These are phyloP conservation scores for Micromussa lordhowensis DNA, from an alignment of 92 coral and sea anemone species.

Conservation along the genomic window DNA sequence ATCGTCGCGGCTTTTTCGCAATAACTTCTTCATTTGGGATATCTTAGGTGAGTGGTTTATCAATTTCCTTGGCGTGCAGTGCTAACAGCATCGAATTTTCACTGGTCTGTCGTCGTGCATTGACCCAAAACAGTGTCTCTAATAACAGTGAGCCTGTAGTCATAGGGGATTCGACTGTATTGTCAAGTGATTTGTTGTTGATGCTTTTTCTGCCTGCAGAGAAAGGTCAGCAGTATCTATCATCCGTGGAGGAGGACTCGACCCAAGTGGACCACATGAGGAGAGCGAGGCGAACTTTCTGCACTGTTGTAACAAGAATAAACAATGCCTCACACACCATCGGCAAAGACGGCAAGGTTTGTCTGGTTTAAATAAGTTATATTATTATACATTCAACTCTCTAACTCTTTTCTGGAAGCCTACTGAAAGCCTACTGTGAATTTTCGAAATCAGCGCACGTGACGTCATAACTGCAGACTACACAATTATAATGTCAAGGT, in stretches of 20 bases:
- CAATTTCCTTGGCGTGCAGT: not conserved
- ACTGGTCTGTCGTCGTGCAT: not conserved
- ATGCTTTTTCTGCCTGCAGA: slow-evolving; percentile 47
- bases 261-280: slow-evolving; percentile 63
- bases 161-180: not conserved
- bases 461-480: too few relatives aligned
- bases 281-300: slow-evolving; percentile 79
- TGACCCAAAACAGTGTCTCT: too few relatives aligned
- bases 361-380: too few relatives aligned
- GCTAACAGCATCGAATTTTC: not conserved
- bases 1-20: slow-evolving; percentile 94
- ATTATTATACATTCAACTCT: too few relatives aligned
- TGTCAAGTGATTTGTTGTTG: not conserved
- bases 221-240: slow-evolving; percentile 87
- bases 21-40: slow-evolving; percentile 99
- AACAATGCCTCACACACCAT: slow-evolving; percentile 97
- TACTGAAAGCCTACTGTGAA: too few relatives aligned
- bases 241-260: slow-evolving; percentile 85
- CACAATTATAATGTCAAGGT: too few relatives aligned
- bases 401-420: too few relatives aligned
- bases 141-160: too few relatives aligned
- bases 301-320: slow-evolving; percentile 89
- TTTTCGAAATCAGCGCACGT: too few relatives aligned
- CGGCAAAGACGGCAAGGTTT: slow-evolving; percentile 99
- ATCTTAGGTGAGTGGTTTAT: slow-evolving; percentile 79